These are phyloP conservation scores for Xestoiulus laeticollis DNA, from an alignment of 2,888 invertebrate genomes.

Conservation along the genomic window DNA sequence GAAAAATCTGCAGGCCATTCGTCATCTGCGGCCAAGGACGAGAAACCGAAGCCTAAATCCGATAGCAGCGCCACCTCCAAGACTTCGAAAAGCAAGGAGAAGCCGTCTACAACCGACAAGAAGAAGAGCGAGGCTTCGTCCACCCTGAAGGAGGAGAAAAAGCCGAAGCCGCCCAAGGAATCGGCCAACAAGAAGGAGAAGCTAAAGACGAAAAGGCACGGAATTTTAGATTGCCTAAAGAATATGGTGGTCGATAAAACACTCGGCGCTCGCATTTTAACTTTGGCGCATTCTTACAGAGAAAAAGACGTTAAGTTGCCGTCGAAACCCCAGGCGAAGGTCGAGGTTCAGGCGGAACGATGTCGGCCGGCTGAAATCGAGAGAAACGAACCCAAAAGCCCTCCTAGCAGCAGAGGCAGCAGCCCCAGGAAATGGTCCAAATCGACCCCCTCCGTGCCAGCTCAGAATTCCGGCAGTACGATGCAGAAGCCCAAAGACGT, in stretches of 20 bases:
- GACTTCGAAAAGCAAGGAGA: neutral
- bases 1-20: neutral
- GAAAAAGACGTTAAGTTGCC: neutral
- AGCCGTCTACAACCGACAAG: neutral
- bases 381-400: neutral
- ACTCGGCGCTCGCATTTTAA: neutral
- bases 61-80: neutral
- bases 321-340: neutral
- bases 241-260: neutral
- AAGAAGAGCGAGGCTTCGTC: neutral
- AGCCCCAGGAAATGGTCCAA: neutral
- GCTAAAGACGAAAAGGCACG: neutral
- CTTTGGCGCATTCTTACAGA: neutral
- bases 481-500: slow-evolving; percentile 37
- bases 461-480: neutral
- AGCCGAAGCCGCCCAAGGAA: neutral
- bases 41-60: neutral
- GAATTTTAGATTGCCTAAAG: neutral
- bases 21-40: neutral
- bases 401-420: neutral
- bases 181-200: neutral
- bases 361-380: neutral
- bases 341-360: neutral
- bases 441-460: neutral
- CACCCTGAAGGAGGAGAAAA: neutral